These are phyloP conservation scores for Vanessa tameamea DNA, from an alignment of 1,140 invertebrate genomes.

Conservation along the genomic window DNA sequence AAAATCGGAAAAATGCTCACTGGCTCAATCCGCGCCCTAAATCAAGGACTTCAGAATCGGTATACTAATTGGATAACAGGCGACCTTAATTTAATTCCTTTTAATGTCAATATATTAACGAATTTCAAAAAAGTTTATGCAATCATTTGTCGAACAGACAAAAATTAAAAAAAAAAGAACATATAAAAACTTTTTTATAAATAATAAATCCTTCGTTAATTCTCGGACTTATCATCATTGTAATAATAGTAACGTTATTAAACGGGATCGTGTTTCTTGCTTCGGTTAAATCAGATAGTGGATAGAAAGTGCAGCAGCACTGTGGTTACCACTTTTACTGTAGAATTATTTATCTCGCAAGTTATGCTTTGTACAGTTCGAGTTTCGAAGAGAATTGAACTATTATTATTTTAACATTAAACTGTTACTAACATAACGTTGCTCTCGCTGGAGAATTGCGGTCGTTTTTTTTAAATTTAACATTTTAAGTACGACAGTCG, in stretches of 20 bases:
- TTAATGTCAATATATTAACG: too few species aligned
- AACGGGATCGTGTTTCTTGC: conserved; percentile 1
- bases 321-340: conserved; percentile 11
- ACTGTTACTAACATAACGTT: background rate
- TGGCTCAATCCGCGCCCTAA: too few species aligned
- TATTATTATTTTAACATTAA: conserved; percentile 8
- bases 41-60: too few species aligned
- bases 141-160: too few species aligned
- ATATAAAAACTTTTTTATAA: background rate
- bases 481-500: background rate
- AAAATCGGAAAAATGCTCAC: too few species aligned
- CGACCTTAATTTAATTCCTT: too few species aligned
- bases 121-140: too few species aligned
- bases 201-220: background rate
- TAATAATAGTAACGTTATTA: conserved; percentile 1
- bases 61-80: too few species aligned
- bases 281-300: conserved; percentile 13
- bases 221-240: background rate
- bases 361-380: background rate
- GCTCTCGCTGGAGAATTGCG: background rate
- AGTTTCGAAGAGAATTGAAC: background rate
- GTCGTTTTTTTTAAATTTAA: background rate
- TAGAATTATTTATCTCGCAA: background rate
- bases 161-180: too few species aligned
- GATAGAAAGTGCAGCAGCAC: background rate